phyloP scores from a whole-genome alignment of 2,888 invertebrate genomes.

The Xylota sylvarum region DNA sequence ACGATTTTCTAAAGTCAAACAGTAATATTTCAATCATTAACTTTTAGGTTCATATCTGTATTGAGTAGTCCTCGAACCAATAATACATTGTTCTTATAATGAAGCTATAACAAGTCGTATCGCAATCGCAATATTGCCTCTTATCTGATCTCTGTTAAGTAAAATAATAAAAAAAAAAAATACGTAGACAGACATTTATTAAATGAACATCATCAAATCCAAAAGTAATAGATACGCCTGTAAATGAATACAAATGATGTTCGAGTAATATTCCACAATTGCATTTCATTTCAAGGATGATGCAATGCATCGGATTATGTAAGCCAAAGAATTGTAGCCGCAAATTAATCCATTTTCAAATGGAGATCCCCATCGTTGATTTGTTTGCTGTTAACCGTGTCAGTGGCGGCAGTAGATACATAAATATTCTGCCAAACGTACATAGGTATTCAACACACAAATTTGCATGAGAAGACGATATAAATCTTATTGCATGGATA shows the following conservation, averaged over 20 bases:
- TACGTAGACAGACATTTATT: slow-evolving; percentile 3
- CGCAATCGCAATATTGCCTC: neutral
- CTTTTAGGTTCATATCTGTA: too few species aligned
- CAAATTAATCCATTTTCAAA: slow-evolving; percentile 33
- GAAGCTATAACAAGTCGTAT: neutral
- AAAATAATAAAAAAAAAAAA: neutral
- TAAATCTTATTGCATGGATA: slow-evolving; percentile 37
- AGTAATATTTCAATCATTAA: too few species aligned
- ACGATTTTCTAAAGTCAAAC: too few species aligned
- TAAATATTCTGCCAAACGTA: neutral
- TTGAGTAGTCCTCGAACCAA: too few species aligned
- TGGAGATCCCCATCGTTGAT: slow-evolving; percentile 34
- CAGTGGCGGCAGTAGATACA: neutral
- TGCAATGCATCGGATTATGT: slow-evolving; percentile 23
- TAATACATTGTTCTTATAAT: too few species aligned
- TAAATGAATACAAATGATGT: slow-evolving; percentile 8
- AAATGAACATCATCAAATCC: neutral
- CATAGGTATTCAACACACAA: slow-evolving; percentile 1
- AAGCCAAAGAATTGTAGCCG: slow-evolving; percentile 8
- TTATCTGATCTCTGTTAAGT: neutral
- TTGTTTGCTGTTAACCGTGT: slow-evolving; percentile 24
- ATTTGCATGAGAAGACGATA: slow-evolving; percentile 39
- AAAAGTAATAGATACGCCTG: slow-evolving; percentile 6
- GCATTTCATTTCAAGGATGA: slow-evolving; percentile 25
- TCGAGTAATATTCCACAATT: slow-evolving; percentile 1